Evolutionary conservation across 2,113 vertebrate genomes (phyloP), one percentile per base, ranked within the genome.

Genomic region (Oxygymnocypris stewartii): DNA sequence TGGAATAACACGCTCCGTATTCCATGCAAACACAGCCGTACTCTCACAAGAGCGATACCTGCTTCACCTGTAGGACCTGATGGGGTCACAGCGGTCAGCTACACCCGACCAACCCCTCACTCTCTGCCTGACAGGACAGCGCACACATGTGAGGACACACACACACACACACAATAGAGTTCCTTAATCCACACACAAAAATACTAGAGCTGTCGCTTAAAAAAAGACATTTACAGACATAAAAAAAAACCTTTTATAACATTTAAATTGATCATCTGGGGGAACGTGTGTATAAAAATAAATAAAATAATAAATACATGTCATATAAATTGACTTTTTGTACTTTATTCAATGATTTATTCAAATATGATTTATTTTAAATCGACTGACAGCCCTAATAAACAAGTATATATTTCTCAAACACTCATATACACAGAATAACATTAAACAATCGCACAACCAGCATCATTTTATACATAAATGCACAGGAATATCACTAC

Each of bases 91-190:
- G 93, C 95, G 94, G 95, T 99, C 97, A 99, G 97, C 97, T 98
- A 95, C 97, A 97, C 97, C 96, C 97, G 94, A 96, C 96, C 92
- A 97, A 96, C 97, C 98, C 97, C 96, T 97, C 97, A 96, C 95
- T 98, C 95, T 98, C 96, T 94, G 96, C 98, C 97, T 98, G 96
- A 96, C 91, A 93, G 91, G 94, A 94, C 94, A 95, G 95, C 93
- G 87, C 78, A 87, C 83, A 89, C 65, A 87, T 49, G n/a, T n/a
- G 84, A 94, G 61, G 93, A 82, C 10, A 61, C 67, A 82, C 79
- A 87, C 54, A 82, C 85, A n/a, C n/a, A n/a, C n/a, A 54, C 51
- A 54, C 6, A 54, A 54, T 54, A 80, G 31, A 2, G 31, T 80
- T 37, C 35, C 28, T 4, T 11, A 78, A 28, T 54, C n/a, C 78